Percentiles rank a stretch among this genome's conserved stretches.
These are phyloP conservation scores for Phengaris alcon DNA, from an alignment of 2,888 invertebrate genomes.

Conservation along the genomic window DNA sequence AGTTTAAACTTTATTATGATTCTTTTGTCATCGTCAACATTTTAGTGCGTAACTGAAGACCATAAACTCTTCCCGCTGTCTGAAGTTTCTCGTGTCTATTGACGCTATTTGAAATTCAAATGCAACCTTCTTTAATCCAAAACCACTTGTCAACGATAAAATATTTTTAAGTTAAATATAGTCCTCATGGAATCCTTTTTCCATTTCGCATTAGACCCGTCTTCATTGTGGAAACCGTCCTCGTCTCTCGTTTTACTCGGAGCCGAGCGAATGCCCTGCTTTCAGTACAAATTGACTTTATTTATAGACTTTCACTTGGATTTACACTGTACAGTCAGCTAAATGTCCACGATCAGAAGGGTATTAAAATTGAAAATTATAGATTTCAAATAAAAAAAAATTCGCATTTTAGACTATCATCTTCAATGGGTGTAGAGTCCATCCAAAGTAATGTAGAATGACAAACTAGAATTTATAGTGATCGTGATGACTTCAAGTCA, in stretches of 20 bases:
- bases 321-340: background rate
- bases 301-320: slow-evolving; percentile 4
- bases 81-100: background rate
- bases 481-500: background rate
- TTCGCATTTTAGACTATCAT: background rate
- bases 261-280: background rate
- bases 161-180: slow-evolving; percentile 14
- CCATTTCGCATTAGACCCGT: slow-evolving; percentile 1
- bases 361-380: background rate
- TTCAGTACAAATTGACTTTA: slow-evolving; percentile 3
- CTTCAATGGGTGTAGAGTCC: background rate
- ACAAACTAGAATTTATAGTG: background rate
- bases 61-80: background rate
- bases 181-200: slow-evolving; percentile 12
- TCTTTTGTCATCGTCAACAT: background rate
- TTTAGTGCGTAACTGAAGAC: background rate
- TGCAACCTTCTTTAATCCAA: background rate
- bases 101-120: slow-evolving; percentile 7
- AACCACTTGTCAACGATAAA: background rate
- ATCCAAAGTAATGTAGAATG: background rate
- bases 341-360: background rate
- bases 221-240: slow-evolving; percentile 10
- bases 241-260: background rate
- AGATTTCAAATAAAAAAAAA: background rate
- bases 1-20: too few relatives aligned